Percentiles rank a stretch among this genome's conserved stretches.
phyloP scores from a whole-genome alignment of 2,797 vertebrate species.

The Accipiter minullus region DNA sequence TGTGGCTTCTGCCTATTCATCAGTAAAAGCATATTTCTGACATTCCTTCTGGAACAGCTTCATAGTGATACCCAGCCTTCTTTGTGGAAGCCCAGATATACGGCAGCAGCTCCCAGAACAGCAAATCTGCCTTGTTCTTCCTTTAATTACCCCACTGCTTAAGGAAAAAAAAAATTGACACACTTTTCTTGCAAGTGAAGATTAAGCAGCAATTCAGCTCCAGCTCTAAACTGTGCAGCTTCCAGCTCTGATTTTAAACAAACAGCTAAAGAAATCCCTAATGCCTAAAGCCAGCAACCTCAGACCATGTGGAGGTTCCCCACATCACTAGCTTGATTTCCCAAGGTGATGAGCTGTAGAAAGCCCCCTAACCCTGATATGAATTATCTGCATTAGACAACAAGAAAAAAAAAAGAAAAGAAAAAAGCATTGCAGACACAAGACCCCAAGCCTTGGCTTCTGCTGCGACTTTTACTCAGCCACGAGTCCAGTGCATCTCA shows the following conservation, averaged over 20 bases:
- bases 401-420: background rate
- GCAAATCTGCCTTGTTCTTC: conserved; percentile 30
- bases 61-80: background rate
- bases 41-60: conserved; percentile 25
- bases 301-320: background rate
- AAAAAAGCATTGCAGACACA: background rate
- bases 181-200: background rate
- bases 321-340: background rate
- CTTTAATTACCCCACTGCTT: conserved; percentile 44
- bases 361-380: background rate
- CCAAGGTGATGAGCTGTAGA: background rate
- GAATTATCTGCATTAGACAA: background rate
- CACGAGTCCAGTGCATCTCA: background rate
- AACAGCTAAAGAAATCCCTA: background rate
- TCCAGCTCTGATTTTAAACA: conserved; percentile 13
- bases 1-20: background rate
- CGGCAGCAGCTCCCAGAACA: background rate
- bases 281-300: background rate
- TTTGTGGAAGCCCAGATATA: conserved; percentile 28
- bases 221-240: background rate
- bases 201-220: conserved; percentile 29
- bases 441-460: background rate
- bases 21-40: background rate
- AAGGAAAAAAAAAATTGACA: background rate
- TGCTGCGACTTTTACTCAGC: background rate